Percentiles rank a stretch among this genome's conserved stretches.
phyloP scores from a whole-genome alignment of 1,140 invertebrate species.

The Phenacoccus solenopsis region DNA sequence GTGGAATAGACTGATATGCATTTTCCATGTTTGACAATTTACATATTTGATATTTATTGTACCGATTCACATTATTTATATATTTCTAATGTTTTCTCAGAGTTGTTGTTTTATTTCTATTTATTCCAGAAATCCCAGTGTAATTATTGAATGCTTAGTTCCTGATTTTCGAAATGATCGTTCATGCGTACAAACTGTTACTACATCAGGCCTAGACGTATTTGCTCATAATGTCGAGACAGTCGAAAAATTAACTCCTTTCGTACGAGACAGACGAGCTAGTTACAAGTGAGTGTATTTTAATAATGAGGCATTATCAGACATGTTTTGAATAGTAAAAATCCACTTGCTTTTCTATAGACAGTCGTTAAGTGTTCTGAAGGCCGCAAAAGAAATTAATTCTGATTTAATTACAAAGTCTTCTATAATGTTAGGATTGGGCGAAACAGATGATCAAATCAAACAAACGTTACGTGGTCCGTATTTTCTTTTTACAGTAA shows the following conservation, averaged over 20 bases:
- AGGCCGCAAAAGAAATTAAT: constrained; percentile 66
- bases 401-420: constrained; percentile 86
- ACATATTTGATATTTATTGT: constrained; percentile 20
- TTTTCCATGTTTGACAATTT: too few relatives aligned
- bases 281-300: constrained; percentile 43
- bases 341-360: constrained; percentile 34
- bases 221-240: constrained; percentile 98
- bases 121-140: constrained; percentile 53
- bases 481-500: too few relatives aligned
- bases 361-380: constrained; percentile 74
- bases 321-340: not conserved
- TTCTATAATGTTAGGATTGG: constrained; percentile 95
- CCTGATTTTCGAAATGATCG: constrained; percentile 88
- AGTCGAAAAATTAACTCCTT: constrained; percentile 72
- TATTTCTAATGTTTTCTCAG: constrained; percentile 7
- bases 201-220: constrained; percentile 74
- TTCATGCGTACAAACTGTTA: constrained; percentile 61
- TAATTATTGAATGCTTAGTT: constrained; percentile 92
- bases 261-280: constrained; percentile 81
- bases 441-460: constrained; percentile 86
- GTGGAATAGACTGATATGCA: too few relatives aligned
- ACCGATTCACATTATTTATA: constrained; percentile 13
- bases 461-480: constrained; percentile 66
- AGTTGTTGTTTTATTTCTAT: not conserved
- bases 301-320: constrained; percentile 10